Evolutionary conservation across 2,797 vertebrate species (phyloP).

Genomic region (Manis crassicaudata): DNA sequence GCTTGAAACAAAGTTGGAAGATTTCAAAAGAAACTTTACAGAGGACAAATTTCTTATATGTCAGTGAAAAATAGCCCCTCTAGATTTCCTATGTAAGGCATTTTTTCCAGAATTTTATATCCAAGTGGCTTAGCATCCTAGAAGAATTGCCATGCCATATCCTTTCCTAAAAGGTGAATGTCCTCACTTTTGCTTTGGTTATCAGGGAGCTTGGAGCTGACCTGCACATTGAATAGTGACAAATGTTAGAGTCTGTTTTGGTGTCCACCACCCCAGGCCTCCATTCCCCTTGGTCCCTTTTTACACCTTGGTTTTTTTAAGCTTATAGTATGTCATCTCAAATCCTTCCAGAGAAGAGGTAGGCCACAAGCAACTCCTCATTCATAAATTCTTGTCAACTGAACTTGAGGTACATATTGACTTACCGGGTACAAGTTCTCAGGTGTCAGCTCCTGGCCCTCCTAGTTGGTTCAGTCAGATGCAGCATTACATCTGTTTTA

Average conservation of each 20-base stretch:
- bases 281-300: not conserved
- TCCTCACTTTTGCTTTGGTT: not conserved
- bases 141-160: not conserved
- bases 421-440: not conserved
- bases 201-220: not conserved
- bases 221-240: not conserved
- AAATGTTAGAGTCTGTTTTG: not conserved
- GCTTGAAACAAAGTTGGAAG: not conserved
- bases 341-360: not conserved
- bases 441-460: not conserved
- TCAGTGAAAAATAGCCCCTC: not conserved
- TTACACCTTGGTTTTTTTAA: not conserved
- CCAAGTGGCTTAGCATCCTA: not conserved
- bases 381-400: not conserved
- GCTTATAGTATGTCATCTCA: not conserved
- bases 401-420: not conserved
- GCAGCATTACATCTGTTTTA: not conserved
- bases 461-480: not conserved
- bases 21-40: constrained; percentile 14
- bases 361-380: not conserved
- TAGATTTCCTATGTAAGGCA: not conserved
- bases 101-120: constrained; percentile 16
- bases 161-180: not conserved
- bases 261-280: not conserved
- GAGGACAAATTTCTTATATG: not conserved